phyloP scores from a whole-genome alignment of 2,797 vertebrate species.

The Ctenopoma multispine region DNA sequence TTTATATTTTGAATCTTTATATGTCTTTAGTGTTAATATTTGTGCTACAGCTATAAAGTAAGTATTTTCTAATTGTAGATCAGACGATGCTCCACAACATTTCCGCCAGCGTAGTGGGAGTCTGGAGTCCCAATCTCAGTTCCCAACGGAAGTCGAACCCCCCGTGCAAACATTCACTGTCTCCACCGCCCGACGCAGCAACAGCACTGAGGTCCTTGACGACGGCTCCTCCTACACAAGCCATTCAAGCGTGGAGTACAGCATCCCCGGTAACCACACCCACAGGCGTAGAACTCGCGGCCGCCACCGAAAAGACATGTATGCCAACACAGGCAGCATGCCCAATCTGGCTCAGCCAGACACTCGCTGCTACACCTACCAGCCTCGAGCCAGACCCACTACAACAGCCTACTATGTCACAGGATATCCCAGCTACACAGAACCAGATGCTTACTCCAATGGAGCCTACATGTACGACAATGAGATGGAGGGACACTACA shows the following conservation, averaged over 20 bases:
- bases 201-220: constrained; percentile 95
- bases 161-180: constrained; percentile 81
- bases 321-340: constrained; percentile 95
- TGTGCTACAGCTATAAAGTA: neutral
- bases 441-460: constrained; percentile 85
- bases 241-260: constrained; percentile 94
- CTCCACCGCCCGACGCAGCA: constrained; percentile 88
- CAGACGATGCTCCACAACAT: constrained; percentile 85
- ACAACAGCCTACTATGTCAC: constrained; percentile 90
- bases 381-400: constrained; percentile 83
- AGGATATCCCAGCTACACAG: constrained; percentile 85
- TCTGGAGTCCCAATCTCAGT: constrained; percentile 92
- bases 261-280: constrained; percentile 78
- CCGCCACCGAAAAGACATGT: constrained; percentile 86
- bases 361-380: constrained; percentile 80
- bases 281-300: constrained; percentile 87
- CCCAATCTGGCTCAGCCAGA: constrained; percentile 94
- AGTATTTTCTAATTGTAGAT: constrained; percentile 74
- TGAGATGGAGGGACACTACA: constrained; percentile 94
- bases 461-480: constrained; percentile 90
- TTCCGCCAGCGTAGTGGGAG: constrained; percentile 94
- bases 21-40: neutral
- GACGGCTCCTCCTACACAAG: constrained; percentile 97
- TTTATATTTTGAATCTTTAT: neutral
- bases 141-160: constrained; percentile 80